Conservation (phyloP, 1,140 invertebrate species). For the Macrosteles quadrilineatus region DNA sequence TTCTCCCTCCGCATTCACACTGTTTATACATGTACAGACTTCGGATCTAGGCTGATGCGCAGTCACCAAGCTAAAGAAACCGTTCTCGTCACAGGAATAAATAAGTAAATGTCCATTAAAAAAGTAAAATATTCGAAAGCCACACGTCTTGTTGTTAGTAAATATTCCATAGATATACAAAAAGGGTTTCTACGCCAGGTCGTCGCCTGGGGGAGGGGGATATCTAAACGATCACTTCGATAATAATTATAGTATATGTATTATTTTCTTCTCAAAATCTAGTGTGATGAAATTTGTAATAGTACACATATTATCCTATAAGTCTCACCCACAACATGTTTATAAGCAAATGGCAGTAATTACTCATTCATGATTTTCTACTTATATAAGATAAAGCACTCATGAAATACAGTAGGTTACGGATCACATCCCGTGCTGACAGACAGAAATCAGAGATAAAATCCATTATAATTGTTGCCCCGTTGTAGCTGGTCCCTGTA, state of each 20-base stretch:
- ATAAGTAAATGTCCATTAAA: conserved; percentile 35
- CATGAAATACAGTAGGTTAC: conserved; percentile 24
- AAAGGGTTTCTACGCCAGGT: conserved; percentile 29
- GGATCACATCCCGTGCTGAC: conserved; percentile 12
- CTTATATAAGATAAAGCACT: conserved; percentile 33
- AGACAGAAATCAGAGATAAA: conserved; percentile 15
- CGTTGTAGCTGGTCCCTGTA: conserved; percentile 32
- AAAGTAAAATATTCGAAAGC: conserved; percentile 35
- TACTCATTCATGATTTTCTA: conserved; percentile 34
- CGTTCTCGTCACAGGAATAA: conserved; percentile 32
- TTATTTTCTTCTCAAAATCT: conserved; percentile 29
- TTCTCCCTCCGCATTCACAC: conserved; percentile 23
- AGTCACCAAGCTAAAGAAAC: conserved; percentile 31
- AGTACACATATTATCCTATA: conserved; percentile 31
- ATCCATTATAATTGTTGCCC: conserved; percentile 9
- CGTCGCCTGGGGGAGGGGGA: conserved; percentile 12
- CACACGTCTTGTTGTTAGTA: conserved; percentile 34
- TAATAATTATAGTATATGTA: conserved; percentile 30
- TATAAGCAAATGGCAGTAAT: conserved; percentile 35
- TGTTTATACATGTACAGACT: conserved; percentile 32
- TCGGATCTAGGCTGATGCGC: conserved; percentile 30
- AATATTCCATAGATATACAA: conserved; percentile 36
- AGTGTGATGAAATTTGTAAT: conserved; percentile 27
- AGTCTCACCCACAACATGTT: conserved; percentile 32
- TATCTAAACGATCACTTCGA: conserved; percentile 28